Base-by-base conservation (phyloP, 2,888 invertebrate genomes). In the Polyommatus icarus region DNA sequence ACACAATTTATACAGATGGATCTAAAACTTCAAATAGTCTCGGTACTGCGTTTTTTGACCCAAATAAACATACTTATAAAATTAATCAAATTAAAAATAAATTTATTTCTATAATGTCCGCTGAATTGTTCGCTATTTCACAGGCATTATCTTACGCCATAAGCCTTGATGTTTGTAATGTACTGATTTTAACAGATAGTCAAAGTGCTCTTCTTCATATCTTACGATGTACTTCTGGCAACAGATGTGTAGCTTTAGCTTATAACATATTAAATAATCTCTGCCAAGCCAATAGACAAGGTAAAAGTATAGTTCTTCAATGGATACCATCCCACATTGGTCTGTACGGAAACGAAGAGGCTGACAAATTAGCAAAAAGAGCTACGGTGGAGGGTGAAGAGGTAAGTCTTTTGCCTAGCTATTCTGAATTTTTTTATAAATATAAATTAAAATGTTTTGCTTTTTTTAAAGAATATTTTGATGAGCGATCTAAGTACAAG, bases 101-200 rank as follows among this genome's bases (percentile, higher is more conserved):
- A 20, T 59, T 20, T 20, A 4, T 59, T n/a, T 59, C 59, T 59
- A 59, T 59, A 59, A 59, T 59, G n/a, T n/a, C 20, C n/a, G 59
- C 59, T 20, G 59, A 59, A 20, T 59, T 59, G 59, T 59, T 59
- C n/a, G 59, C 59, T 7, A 59, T 59, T 20, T 59, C 59, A 59
- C 59, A 59, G n/a, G 59, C 59, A n/a, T 20, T 20, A 20, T 59
- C 59, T 59, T 59, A 59, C 8, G 59, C 20, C 3, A 57, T 18
- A n/a, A 57, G 18, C 15, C 24, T 24, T 24, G 24, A 24, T 24
- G 24, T 24, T 24, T 24, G 24, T 24, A 24, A 24, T 24, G 24
- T 24, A 24, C 24, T 24, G 24, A 24, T 24, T 1, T 24, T 24
- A 24, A 24, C 24, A 54, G 54, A 54, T 18, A 54, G 54, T 18